phyloP scores from a whole-genome alignment of 2,113 vertebrate genomes.

The Leptosomus discolor region DNA sequence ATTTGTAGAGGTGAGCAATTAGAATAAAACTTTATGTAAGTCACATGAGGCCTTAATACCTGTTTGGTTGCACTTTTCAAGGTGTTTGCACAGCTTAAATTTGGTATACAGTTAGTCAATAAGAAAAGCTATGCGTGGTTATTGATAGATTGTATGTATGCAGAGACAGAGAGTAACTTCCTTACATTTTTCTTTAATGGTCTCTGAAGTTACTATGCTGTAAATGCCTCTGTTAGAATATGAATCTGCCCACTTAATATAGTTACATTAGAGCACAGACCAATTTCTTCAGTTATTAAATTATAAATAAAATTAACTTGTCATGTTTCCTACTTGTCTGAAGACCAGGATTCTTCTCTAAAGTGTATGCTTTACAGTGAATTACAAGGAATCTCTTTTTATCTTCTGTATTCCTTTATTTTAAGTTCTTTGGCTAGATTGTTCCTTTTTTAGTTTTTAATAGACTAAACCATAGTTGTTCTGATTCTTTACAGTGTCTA shows the following conservation, averaged over 20 bases:
- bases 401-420: background rate
- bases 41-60: background rate
- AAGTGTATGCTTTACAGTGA: background rate
- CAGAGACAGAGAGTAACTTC: background rate
- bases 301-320: background rate
- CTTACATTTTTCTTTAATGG: background rate
- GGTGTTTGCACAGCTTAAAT: background rate
- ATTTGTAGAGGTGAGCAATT: background rate
- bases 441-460: background rate
- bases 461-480: background rate
- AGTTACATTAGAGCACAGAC: background rate
- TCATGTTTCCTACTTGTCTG: background rate
- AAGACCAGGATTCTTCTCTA: background rate
- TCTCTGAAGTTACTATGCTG: background rate
- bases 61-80: background rate
- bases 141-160: background rate
- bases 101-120: background rate
- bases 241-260: background rate
- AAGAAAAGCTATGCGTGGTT: background rate
- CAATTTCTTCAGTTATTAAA: background rate
- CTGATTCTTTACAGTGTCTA: background rate
- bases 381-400: background rate
- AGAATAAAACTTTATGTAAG: background rate
- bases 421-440: background rate
- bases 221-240: background rate